Base-by-base conservation (phyloP, 2,888 invertebrate genomes). In the Ophion ellenae region DNA sequence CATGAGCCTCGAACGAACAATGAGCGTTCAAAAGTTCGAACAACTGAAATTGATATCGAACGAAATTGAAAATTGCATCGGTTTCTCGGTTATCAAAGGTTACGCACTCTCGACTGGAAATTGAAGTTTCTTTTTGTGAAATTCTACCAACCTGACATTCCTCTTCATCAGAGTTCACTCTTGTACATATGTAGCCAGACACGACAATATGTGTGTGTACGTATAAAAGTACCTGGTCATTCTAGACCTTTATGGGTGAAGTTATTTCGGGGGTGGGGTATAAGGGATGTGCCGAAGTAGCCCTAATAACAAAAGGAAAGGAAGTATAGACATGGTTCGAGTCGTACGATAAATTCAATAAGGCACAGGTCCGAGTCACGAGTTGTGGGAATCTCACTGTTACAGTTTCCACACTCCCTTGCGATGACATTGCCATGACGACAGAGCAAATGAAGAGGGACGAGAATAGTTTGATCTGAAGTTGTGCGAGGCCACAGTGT, bases 331-430 rank as follows among this genome's bases (percentile, higher is more conserved):
- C 45, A 75, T 53, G 36, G 2, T 63, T 11, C 11, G 74, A 70
- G 24, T 69, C 24, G 32, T 28, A 57, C 74, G 86, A 88, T 88
- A 90, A 90, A 91, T 90, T 89, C 88, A 88, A 90, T 88, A 85
- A 87, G 81, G 88, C 86, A 82, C 86, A 88, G 87, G 82, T 84
- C 74, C 57, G 40, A 75, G 64, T 75, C 53, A 82, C 61, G 73
- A 81, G 71, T 70, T 63, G 20, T 67, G 57, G 45, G 20, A 69
- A 82, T 77, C 57, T 59, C 63, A 14, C 14, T 57, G 59, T 76
- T 71, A 70, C 40, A 57, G 81, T 79, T 81, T 70, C 67, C 78
- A 17, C 28, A 28, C 61, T 20, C n/a, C 67, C 17, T 53, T 53
- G 47, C 40, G 45, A 20, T 67, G 73, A 73, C 64, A 57, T 63